Evolutionary conservation across 1,140 invertebrate genomes (phyloP).

Genomic region (Megalopta genalis): DNA sequence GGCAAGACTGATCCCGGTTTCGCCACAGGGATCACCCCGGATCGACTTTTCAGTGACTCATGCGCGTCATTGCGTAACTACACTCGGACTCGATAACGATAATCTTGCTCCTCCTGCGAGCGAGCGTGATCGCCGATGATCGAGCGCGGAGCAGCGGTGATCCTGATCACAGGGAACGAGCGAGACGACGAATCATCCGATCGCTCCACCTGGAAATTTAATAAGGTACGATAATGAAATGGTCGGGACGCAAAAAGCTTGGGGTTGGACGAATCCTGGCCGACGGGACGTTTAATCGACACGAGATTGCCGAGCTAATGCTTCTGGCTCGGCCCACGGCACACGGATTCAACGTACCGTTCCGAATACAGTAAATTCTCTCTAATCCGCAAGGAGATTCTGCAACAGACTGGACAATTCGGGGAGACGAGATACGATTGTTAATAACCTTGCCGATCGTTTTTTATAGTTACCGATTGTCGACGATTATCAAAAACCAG

Average conservation of each 20-base stretch:
- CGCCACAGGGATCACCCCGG: conserved; percentile 55
- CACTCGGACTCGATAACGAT: conserved; percentile 58
- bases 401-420: too few species aligned
- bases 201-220: conserved; percentile 34
- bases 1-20: conserved; percentile 57
- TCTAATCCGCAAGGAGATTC: too few species aligned
- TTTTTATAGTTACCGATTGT: too few species aligned
- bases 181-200: conserved; percentile 20
- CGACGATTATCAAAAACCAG: too few species aligned
- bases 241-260: background rate
- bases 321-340: background rate
- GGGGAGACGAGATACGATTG: too few species aligned
- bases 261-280: background rate
- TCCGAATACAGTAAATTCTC: too few species aligned
- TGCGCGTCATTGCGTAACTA: conserved; percentile 57
- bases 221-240: conserved; percentile 23
- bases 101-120: conserved; percentile 38
- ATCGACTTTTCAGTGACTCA: conserved; percentile 61
- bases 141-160: conserved; percentile 9
- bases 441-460: too few species aligned
- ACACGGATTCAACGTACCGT: too few species aligned
- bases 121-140: conserved; percentile 44
- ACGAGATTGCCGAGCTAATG: background rate
- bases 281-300: background rate
- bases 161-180: conserved; percentile 32